Evolutionary conservation across 2,888 invertebrate species (phyloP), one percentile per base, ranked within the genome.

Genomic region (Xestia xanthographa): DNA sequence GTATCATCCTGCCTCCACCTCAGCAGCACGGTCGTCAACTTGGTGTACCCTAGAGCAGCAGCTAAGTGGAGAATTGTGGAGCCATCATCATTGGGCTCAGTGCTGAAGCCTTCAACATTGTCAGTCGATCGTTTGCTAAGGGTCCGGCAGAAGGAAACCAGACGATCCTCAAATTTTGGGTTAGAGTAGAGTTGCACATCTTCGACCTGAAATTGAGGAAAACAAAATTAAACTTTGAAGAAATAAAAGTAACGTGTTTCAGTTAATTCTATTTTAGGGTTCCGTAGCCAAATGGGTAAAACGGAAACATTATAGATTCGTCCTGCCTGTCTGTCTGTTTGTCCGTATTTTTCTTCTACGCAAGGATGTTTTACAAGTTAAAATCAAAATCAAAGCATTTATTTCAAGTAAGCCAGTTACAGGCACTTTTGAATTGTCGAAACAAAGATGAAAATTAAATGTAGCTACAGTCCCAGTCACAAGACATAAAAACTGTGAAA

Each of bases 1-100:
- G 98, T 98, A 95, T 98, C 99, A 94, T 99, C 99, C 50, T 98
- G 97, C 77, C 98, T 97, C 99, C 99, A 99, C 89, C 98, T 98
- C 72, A 99, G 95, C 94, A 99, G 97, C 5, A 98, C 98, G 85
- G 98, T 98, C 8, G 98, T 98, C 66, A 99, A 95, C 90, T 98
- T 97, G 1, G 98, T 98, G 91, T 98, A 99, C 5, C 99, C 99
- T 70, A 99, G 96, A 22, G 98, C 98, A 14, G 99, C 99, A 50
- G 99, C 98, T 88, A 99, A 96, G 93, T 99, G 99, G 14, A 99
- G 96, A 66, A 99, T 96, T 0, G 98, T 98, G 94, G 99, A 96
- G 4, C 92, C 92, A 45, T 96, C 96, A 84, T 96, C 96, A 4
- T 94, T 95, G 22, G 95, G 95, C 63, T 95, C 96, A 0, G 95